Percentiles rank a stretch among this genome's conserved stretches.
phyloP scores from a whole-genome alignment of 2,113 vertebrate genomes.

The Phalacrocorax pelagicus region DNA sequence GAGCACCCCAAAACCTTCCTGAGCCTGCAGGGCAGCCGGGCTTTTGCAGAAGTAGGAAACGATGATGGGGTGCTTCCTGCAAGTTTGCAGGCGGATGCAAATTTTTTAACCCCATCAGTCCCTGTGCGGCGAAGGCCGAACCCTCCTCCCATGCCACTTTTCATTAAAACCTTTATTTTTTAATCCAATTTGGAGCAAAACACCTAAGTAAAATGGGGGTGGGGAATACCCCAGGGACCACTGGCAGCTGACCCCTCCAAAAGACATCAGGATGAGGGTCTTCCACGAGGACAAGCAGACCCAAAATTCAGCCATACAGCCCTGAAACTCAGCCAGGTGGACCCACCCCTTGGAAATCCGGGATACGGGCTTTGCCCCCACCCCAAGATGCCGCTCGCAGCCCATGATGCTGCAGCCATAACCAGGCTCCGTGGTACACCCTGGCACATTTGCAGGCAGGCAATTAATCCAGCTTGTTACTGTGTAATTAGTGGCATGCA shows the following conservation, averaged over 20 bases:
- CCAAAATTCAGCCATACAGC: background rate
- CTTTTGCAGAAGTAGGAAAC: constrained; percentile 23
- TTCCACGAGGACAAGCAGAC: background rate
- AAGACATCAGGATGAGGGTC: background rate
- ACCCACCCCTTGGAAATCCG: background rate
- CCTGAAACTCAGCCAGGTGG: background rate
- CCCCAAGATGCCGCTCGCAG: background rate
- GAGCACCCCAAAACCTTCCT: background rate
- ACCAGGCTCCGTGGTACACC: background rate
- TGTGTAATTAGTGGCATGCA: background rate
- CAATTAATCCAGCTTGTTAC: background rate
- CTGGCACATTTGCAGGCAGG: background rate
- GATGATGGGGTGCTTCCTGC: background rate
- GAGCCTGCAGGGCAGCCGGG: fast-evolving
- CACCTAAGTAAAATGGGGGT: fast-evolving
- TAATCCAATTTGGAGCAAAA: background rate
- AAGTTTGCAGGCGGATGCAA: background rate
- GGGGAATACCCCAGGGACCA: background rate
- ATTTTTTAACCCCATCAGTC: background rate
- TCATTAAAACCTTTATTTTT: background rate
- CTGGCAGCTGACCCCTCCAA: background rate
- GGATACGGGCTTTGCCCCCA: background rate
- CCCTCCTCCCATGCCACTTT: fast-evolving
- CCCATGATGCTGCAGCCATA: background rate
- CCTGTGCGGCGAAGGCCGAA: background rate